These are phyloP conservation scores for Ericerus pela DNA, from an alignment of 1,140 invertebrate genomes.

Conservation along the genomic window DNA sequence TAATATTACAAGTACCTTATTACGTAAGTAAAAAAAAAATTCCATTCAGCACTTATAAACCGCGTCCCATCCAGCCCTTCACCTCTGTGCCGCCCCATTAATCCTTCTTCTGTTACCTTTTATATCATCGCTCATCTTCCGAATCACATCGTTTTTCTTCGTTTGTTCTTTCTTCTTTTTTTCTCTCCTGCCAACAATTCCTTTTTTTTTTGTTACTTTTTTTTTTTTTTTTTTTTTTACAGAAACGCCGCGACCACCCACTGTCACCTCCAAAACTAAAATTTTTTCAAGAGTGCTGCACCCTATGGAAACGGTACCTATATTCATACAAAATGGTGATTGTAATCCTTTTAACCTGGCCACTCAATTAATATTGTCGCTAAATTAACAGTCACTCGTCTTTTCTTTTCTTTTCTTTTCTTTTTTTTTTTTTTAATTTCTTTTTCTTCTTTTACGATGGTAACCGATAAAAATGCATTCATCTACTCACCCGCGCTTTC, in stretches of 20 bases:
- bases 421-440: no score
- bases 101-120: slow-evolving; percentile 5
- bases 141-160: neutral
- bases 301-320: neutral
- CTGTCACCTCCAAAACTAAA: neutral
- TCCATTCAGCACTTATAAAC: no score
- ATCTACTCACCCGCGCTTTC: no score
- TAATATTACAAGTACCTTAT: no score
- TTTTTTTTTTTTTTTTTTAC: neutral
- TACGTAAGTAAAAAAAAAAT: no score
- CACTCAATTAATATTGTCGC: slow-evolving; percentile 12
- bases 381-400: slow-evolving; percentile 8
- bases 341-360: neutral
- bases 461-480: no score
- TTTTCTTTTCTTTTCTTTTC: no score
- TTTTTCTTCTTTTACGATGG: no score
- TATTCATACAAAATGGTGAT: neutral
- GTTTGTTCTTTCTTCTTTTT: neutral
- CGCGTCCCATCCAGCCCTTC: neutral
- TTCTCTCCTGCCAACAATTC: neutral
- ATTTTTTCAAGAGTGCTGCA: no score
- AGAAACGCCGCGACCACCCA: slow-evolving; percentile 9
- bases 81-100: neutral
- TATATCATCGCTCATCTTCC: slow-evolving; percentile 3
- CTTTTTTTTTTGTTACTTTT: neutral